phyloP scores from a whole-genome alignment of 2,113 vertebrate species.

The Notothenia rossii region DNA sequence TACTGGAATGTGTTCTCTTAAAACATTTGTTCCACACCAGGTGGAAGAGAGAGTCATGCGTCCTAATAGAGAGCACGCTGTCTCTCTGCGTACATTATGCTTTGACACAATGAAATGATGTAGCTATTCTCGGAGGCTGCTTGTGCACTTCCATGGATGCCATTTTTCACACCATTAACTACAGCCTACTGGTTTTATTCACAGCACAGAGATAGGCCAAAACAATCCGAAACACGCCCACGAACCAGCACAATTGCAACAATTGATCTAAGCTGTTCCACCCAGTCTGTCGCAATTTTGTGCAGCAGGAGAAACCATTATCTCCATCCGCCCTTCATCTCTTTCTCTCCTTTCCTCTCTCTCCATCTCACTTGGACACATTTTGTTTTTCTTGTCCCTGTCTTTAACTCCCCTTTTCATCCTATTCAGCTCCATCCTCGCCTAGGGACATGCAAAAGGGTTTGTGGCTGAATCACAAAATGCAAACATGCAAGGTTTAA shows the following conservation, averaged over 20 bases:
- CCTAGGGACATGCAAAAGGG: slow-evolving; percentile 45
- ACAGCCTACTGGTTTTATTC: slow-evolving; percentile 83
- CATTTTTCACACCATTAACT: slow-evolving; percentile 85
- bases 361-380: slow-evolving; percentile 15
- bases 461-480: slow-evolving; percentile 36
- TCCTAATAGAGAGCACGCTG: slow-evolving; percentile 66
- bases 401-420: slow-evolving; percentile 34
- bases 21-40: slow-evolving; percentile 36
- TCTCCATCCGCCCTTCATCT: slow-evolving; percentile 58
- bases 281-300: slow-evolving; percentile 69
- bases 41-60: slow-evolving; percentile 22
- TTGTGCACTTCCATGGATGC: slow-evolving; percentile 72
- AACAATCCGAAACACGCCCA: slow-evolving; percentile 79
- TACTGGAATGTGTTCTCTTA: neutral
- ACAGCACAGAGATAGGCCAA: slow-evolving; percentile 75
- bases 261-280: slow-evolving; percentile 78
- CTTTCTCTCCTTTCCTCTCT: slow-evolving; percentile 11
- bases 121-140: slow-evolving; percentile 74
- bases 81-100: slow-evolving; percentile 65
- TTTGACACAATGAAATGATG: slow-evolving; percentile 79
- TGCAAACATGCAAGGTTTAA: slow-evolving; percentile 47
- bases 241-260: slow-evolving; percentile 75
- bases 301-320: slow-evolving; percentile 69
- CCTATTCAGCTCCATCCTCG: slow-evolving; percentile 35
- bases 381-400: slow-evolving; percentile 36